These are phyloP conservation scores for Petrolisthes cinctipes DNA, from an alignment of 2,888 invertebrate genomes.

Conservation along the genomic window DNA sequence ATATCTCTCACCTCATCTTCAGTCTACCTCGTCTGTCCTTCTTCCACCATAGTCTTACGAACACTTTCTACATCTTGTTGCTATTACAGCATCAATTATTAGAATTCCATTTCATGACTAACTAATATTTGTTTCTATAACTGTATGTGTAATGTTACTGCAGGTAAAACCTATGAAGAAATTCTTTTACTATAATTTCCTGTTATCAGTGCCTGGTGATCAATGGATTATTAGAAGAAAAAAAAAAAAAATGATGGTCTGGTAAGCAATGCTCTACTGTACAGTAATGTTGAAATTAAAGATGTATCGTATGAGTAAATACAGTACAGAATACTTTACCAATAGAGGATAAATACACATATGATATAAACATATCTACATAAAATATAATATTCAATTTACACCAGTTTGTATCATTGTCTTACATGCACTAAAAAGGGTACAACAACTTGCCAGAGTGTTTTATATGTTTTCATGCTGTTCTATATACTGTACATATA, in stretches of 20 bases:
- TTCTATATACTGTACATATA: not conserved
- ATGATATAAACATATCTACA: conserved; percentile 1
- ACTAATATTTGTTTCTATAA: too few relatives aligned
- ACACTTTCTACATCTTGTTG: too few relatives aligned
- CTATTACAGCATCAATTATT: too few relatives aligned
- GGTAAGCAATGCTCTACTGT: not conserved
- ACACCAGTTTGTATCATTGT: not conserved
- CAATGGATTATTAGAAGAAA: not conserved
- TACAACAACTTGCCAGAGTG: not conserved
- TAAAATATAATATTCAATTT: not conserved
- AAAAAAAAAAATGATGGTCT: not conserved
- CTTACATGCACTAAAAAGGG: not conserved
- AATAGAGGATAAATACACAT: not conserved
- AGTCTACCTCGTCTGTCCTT: too few relatives aligned
- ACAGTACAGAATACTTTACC: not conserved
- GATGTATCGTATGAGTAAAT: not conserved
- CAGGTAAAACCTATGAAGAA: not conserved
- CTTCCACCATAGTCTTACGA: too few relatives aligned
- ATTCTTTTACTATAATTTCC: not conserved
- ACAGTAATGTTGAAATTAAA: not conserved
- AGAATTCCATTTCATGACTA: too few relatives aligned
- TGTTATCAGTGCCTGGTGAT: not conserved
- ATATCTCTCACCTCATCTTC: too few relatives aligned
- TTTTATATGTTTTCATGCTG: not conserved
- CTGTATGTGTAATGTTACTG: too few relatives aligned